Evolutionary conservation across 2,797 vertebrate genomes (phyloP), one percentile per base, ranked within the genome.

Genomic region (Peromyscus melanophrys): DNA sequence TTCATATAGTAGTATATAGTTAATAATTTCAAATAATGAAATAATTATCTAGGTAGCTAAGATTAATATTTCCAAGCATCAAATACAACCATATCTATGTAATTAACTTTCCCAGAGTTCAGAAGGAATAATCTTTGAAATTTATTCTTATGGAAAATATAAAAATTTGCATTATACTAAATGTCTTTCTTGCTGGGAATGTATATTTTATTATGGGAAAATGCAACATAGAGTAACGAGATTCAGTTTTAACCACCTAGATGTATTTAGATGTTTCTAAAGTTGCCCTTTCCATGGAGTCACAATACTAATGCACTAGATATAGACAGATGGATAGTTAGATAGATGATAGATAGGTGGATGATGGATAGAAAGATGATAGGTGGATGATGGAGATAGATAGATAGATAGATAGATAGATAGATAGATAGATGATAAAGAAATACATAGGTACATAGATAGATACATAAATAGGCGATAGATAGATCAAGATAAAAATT

Each of bases 101-200:
- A 34, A 57, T 73, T 65, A 52, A 59, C 40, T 92, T 93, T 92
- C 78, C 49, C 34, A 86, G 21, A n/a, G 8, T 14, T 65, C 59
- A 37, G 1, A 71, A 84, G 65, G 75, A 86, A 77, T 31, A 93
- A 81, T 23, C 19, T 34, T 59, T 92, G 83, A 90, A 96, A 89
- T 88, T 31, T 83, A 37, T 63, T 85, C 71, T 88, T 76, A 37
- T 78, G 34, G 37, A 81, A 77, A 5, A 29, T 40, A 67, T 11
- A 40, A 73, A 77, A 27, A 2, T 59, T 76, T 43, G 3, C 55
- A 59, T 59, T 61, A 31, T 59, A 43, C n/a, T 61, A 84, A 89
- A n/a, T 86, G 34, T 25, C 27, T 75, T 91, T 80, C 65, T 90
- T 92, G 10, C 43, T 77, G 34, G 16, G 8, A 78, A 91, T 80